Evolutionary conservation across 2,797 vertebrate species (phyloP).

Genomic region (Hippoglossus hippoglossus): DNA sequence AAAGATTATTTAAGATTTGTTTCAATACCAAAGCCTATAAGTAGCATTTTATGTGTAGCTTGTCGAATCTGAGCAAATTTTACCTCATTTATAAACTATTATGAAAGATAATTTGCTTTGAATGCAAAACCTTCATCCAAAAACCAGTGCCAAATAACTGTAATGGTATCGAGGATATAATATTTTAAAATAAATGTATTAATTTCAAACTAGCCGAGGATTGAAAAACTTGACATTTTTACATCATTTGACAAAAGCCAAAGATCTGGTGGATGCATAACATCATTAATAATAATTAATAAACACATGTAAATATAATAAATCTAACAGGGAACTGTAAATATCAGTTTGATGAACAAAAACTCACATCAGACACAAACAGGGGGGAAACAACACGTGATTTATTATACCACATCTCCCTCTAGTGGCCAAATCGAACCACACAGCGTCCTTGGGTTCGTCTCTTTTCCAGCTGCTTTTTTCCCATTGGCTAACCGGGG

Average conservation of each 20-base stretch:
- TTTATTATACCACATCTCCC: conserved; percentile 20
- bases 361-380: not conserved
- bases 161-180: not conserved
- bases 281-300: too few species aligned
- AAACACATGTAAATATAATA: too few species aligned
- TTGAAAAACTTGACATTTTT: too few species aligned
- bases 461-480: not conserved
- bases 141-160: not conserved
- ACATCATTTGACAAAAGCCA: too few species aligned
- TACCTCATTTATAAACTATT: too few species aligned
- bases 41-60: too few species aligned
- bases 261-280: too few species aligned
- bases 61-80: too few species aligned
- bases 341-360: too few species aligned
- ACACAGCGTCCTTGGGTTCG: not conserved
- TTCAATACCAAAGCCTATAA: too few species aligned
- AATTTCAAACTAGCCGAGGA: too few species aligned
- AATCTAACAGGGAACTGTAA: too few species aligned
- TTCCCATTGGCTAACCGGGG: conserved; percentile 34
- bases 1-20: not conserved
- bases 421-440: conserved; percentile 49
- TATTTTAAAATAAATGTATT: not conserved
- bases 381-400: fast-evolving
- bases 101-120: not conserved
- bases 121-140: not conserved